Conservation (phyloP, 2,888 invertebrate genomes). For the Rhagonycha fulva region DNA sequence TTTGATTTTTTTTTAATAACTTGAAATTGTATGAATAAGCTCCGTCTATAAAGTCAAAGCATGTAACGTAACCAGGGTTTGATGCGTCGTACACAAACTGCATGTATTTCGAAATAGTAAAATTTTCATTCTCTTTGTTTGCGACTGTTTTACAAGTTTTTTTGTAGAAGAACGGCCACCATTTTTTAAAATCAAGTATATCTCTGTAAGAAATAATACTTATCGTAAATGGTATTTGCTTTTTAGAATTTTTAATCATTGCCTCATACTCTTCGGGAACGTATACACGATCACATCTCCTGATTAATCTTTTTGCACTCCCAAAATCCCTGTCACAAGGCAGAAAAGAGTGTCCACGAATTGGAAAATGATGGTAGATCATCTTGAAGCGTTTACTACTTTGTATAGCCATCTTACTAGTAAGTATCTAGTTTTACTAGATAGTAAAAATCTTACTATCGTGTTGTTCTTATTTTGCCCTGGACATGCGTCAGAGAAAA, state of each 20-base stretch:
- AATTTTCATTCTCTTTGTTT: background rate
- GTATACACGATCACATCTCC: background rate
- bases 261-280: background rate
- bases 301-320: background rate
- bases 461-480: slow-evolving; percentile 26
- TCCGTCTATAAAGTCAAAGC: background rate
- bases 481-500: slow-evolving; percentile 17
- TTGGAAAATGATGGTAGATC: slow-evolving; percentile 6
- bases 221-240: no score
- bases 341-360: slow-evolving; percentile 11
- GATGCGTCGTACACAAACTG: background rate
- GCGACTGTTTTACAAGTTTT: background rate
- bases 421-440: no score
- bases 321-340: slow-evolving; percentile 8
- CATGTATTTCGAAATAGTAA: slow-evolving; percentile 2
- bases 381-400: background rate
- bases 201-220: no score
- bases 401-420: background rate
- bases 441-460: no score
- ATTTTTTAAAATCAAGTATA: slow-evolving; percentile 3
- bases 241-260: background rate
- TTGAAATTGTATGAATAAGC: slow-evolving; percentile 1
- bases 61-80: background rate
- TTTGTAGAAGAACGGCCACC: slow-evolving; percentile 5
- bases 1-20: background rate